These are phyloP conservation scores for Lepidurus packardi DNA, from an alignment of 1,140 invertebrate genomes.

Conservation along the genomic window DNA sequence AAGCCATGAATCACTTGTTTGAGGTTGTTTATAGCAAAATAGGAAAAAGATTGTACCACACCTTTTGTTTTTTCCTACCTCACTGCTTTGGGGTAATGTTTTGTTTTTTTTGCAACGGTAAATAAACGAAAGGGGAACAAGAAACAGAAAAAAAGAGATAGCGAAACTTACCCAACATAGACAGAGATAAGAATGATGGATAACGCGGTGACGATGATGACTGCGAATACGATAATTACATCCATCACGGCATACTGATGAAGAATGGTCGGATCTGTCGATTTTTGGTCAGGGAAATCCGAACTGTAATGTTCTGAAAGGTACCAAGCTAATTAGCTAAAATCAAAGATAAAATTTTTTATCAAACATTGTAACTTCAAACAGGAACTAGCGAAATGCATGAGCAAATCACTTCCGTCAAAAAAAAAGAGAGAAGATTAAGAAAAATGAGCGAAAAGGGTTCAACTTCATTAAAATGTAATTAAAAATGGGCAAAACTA, in stretches of 20 bases:
- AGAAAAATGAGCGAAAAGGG: too few relatives aligned
- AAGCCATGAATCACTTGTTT: not conserved
- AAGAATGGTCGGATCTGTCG: conserved; percentile 24
- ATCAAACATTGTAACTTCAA: too few relatives aligned
- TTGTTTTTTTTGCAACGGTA: not conserved
- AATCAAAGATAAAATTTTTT: too few relatives aligned
- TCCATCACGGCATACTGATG: conserved; percentile 25
- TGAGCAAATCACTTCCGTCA: not conserved
- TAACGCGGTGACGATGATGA: conserved; percentile 32
- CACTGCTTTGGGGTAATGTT: not conserved
- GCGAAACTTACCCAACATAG: conserved; percentile 29
- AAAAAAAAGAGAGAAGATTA: too few relatives aligned
- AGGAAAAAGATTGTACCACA: not conserved
- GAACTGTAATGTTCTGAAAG: not conserved
- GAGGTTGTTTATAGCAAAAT: not conserved
- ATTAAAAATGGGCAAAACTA: too few relatives aligned
- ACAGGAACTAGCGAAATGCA: not conserved
- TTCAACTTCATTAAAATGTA: too few relatives aligned
- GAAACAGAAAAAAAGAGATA: not conserved
- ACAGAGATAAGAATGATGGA: conserved; percentile 33
- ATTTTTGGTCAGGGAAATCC: not conserved
- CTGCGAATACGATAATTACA: conserved; percentile 30
- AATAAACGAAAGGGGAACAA: too few relatives aligned
- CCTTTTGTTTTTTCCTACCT: not conserved
- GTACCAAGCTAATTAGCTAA: too few relatives aligned